These are phyloP conservation scores for Phalacrocorax pelagicus DNA, from an alignment of 2,113 vertebrate species.

Conservation along the genomic window DNA sequence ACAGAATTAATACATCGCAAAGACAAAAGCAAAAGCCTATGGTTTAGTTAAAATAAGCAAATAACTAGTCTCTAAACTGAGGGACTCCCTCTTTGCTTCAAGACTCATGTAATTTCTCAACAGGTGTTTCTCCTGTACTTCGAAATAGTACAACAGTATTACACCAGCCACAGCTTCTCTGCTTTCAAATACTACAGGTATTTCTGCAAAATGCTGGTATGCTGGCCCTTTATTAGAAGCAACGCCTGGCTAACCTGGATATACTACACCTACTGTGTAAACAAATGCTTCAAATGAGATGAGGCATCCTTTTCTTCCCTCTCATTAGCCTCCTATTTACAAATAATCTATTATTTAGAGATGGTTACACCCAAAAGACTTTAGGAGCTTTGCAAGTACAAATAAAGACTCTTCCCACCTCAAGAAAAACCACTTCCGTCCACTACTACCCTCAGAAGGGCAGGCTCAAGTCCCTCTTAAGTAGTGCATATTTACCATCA, in stretches of 20 bases:
- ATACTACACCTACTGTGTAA: background rate
- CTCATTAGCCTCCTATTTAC: background rate
- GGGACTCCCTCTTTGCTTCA: background rate
- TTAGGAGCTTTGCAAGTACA: background rate
- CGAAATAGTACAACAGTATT: background rate
- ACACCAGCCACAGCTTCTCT: background rate
- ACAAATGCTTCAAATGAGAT: background rate
- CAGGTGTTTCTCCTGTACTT: background rate
- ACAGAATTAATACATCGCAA: background rate
- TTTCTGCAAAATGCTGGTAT: background rate
- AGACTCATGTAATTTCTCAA: background rate
- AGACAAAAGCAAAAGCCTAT: background rate
- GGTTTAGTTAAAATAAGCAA: background rate
- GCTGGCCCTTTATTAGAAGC: background rate
- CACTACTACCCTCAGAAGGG: background rate
- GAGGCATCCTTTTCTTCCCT: background rate
- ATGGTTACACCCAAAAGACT: background rate
- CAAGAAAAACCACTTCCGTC: background rate
- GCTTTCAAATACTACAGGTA: background rate
- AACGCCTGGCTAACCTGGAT: background rate
- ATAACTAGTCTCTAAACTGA: background rate
- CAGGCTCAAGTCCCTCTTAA: background rate
- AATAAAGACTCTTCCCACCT: background rate
- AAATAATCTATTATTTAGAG: background rate
- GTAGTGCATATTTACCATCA: fast-evolving